phyloP scores from a whole-genome alignment of 2,888 invertebrate genomes.

The Xestobium rufovillosum region DNA sequence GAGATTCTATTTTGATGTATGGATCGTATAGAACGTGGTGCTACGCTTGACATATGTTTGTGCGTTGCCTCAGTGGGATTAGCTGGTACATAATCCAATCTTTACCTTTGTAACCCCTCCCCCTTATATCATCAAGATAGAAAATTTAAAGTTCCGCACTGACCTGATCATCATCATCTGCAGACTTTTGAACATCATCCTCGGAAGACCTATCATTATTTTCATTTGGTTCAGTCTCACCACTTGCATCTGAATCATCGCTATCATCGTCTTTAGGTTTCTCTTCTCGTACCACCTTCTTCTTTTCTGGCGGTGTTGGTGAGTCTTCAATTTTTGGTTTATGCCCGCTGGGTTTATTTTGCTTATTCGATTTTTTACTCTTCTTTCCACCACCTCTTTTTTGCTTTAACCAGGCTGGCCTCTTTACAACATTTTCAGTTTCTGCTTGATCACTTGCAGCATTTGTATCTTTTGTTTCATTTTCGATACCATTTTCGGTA shows the following conservation, averaged over 20 bases:
- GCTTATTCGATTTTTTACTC: constrained; percentile 50
- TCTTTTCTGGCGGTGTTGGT: constrained; percentile 28
- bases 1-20: no score
- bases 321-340: constrained; percentile 29
- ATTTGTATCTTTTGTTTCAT: constrained; percentile 31
- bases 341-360: constrained; percentile 34
- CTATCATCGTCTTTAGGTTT: constrained; percentile 37
- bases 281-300: constrained; percentile 25
- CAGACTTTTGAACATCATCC: constrained; percentile 37
- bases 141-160: constrained; percentile 4
- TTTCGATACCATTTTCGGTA: constrained; percentile 49
- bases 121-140: background rate
- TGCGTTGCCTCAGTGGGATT: no score
- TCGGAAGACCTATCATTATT: constrained; percentile 40
- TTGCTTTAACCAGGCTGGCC: constrained; percentile 78
- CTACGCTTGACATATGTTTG: no score
- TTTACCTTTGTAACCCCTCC: no score
- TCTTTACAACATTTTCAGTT: constrained; percentile 49
- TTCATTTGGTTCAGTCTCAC: constrained; percentile 36
- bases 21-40: no score
- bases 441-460: constrained; percentile 25
- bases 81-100: no score
- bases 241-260: constrained; percentile 49
- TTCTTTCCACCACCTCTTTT: constrained; percentile 55
- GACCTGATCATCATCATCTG: constrained; percentile 41